Conservation (phyloP, 2,113 vertebrate species). For the Ictalurus punctatus region DNA sequence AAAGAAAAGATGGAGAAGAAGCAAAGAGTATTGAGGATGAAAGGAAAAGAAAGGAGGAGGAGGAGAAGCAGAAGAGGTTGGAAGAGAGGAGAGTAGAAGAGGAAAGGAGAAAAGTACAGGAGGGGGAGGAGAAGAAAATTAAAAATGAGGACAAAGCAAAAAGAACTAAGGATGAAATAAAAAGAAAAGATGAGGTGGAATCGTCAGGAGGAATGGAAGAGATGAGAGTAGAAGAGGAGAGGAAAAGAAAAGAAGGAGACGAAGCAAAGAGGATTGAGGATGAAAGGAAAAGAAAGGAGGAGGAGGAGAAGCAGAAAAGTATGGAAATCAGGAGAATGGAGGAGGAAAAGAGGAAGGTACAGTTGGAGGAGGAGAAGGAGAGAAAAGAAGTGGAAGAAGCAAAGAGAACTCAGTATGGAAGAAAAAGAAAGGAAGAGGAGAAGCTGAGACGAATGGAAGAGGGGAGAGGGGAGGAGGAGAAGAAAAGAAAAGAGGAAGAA, state of each 20-base stretch:
- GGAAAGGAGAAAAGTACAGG: slow-evolving; percentile 58
- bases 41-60: slow-evolving; percentile 22
- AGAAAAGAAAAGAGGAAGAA: slow-evolving; percentile 64
- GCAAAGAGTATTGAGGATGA: slow-evolving; percentile 36
- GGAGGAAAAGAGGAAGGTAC: slow-evolving; percentile 32
- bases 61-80: slow-evolving; percentile 57
- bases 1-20: slow-evolving; percentile 57
- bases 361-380: slow-evolving; percentile 61
- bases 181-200: slow-evolving; percentile 61
- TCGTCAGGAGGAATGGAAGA: slow-evolving; percentile 64
- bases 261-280: slow-evolving; percentile 47
- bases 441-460: slow-evolving; percentile 48
- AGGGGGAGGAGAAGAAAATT: slow-evolving; percentile 22
- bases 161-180: not conserved
- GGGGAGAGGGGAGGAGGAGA: slow-evolving; percentile 38
- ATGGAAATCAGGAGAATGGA: not conserved
- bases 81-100: slow-evolving; percentile 57
- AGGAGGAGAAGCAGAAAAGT: not conserved
- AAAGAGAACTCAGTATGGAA: slow-evolving; percentile 60
- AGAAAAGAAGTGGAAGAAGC: slow-evolving; percentile 54
- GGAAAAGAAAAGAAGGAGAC: slow-evolving; percentile 52
- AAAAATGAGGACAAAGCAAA: slow-evolving; percentile 57
- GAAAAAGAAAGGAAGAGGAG: slow-evolving; percentile 58
- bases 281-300: slow-evolving; percentile 23
- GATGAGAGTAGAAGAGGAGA: slow-evolving; percentile 48